phyloP scores from a whole-genome alignment of 2,888 invertebrate genomes.

The Lasius platythorax region DNA sequence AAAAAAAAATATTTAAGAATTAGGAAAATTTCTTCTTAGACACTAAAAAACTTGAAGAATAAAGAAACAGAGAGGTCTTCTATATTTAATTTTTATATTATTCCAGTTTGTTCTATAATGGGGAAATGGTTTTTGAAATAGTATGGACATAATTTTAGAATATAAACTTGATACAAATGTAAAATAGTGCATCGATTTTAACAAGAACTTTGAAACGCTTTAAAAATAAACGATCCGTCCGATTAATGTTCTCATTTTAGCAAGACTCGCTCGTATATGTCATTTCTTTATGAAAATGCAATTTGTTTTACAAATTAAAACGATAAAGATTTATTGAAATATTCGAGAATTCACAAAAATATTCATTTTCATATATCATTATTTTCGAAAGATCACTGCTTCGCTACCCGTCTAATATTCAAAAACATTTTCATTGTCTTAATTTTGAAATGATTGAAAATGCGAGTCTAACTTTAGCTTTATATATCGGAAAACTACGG shows the following conservation, averaged over 20 bases:
- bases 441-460: neutral
- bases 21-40: neutral
- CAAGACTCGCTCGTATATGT: neutral
- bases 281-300: neutral
- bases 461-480: neutral
- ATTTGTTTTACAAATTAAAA: neutral
- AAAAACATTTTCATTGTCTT: neutral
- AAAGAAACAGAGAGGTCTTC: neutral
- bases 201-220: neutral
- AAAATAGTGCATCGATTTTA: neutral
- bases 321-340: neutral
- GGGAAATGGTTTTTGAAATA: neutral
- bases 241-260: neutral
- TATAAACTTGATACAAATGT: neutral
- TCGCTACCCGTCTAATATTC: neutral
- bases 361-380: neutral
- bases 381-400: neutral
- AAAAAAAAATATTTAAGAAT: neutral
- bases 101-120: neutral
- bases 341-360: neutral
- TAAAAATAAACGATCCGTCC: neutral
- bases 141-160: neutral
- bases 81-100: neutral
- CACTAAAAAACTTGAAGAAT: neutral
- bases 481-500: neutral